A percentile compares a stretch with the other conserved stretches of the same genome.
These are phyloP conservation scores for Sakesphorus luctuosus DNA, from an alignment of 2,113 vertebrate genomes.

Conservation along the genomic window DNA sequence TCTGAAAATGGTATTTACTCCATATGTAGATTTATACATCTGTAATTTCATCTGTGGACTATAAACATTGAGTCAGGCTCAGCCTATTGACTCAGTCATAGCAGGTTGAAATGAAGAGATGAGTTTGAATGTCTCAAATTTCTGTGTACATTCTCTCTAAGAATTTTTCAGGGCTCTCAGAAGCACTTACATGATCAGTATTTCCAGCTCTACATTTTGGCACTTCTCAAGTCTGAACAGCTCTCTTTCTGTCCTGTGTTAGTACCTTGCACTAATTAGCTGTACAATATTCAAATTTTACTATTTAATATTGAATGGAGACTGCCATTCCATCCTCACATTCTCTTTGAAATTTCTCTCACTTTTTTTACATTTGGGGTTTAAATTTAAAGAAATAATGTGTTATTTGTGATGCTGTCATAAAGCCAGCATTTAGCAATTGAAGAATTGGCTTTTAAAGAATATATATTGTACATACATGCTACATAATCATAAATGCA, in stretches of 20 bases:
- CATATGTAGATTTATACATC: neutral
- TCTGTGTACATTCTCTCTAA: neutral
- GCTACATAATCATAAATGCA: neutral
- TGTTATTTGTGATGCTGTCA: neutral
- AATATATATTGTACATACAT: neutral
- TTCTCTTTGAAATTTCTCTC: neutral
- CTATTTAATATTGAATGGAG: neutral
- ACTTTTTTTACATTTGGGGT: neutral
- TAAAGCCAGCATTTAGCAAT: neutral
- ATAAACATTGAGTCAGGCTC: neutral
- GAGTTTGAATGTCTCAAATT: neutral
- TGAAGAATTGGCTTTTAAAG: neutral
- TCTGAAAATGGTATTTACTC: neutral
- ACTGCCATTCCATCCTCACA: neutral
- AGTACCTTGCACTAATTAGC: slow-evolving; percentile 2
- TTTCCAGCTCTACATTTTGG: slow-evolving; percentile 1
- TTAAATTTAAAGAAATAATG: neutral
- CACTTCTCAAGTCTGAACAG: neutral
- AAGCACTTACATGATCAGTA: neutral
- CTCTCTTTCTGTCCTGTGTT: neutral
- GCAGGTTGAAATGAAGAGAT: neutral
- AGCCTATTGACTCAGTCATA: neutral
- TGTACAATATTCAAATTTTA: neutral
- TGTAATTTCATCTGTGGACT: neutral
- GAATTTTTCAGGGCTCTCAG: slow-evolving; percentile 13